Evolutionary conservation across 2,888 invertebrate species (phyloP), one percentile per base, ranked within the genome.

Genomic region (Xestobium rufovillosum): DNA sequence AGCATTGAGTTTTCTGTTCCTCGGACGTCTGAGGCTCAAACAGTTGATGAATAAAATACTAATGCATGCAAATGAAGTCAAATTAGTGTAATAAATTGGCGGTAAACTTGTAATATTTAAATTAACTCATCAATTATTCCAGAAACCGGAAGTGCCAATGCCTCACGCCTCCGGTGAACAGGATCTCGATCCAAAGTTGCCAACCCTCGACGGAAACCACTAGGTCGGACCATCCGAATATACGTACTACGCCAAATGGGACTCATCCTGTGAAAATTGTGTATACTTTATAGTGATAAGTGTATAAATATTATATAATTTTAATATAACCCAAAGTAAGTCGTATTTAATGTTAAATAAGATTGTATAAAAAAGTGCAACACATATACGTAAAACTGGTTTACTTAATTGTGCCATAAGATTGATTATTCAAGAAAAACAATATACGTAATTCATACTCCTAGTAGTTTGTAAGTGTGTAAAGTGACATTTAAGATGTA

Each of bases 201-300:
- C 53, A 51, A 52, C 52, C 48, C 44, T 51, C 51, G 45, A 38
- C 51, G 53, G 55, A 55, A 49, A 55, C 55, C 48, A 48, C 56
- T 55, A 52, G 52, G 52, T 57, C 51, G 51, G 52, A 52, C 51
- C 47, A 43, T 43, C 36, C 17, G 39, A 38, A 56, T 44, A 57
- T 59, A 59, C 58, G 56, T 60, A 59, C 57, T 56, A 53, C 59
- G 54, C 59, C 60, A 54, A 55, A 56, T 56, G 45, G 53, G 49
- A 54, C 53, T 50, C 53, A 49, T 55, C 59, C 57, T 60, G 62
- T 62, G 60, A 58, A 55, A 61, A 52, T 38, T 62, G 62, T 63
- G 61, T 62, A 63, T 63, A 63, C 60, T 60, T 51, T 59, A n/a
- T n/a, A n/a, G n/a, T n/a, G n/a, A n/a, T n/a, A n/a, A 61, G 59